A percentile compares a stretch with the other conserved stretches of the same genome.
Conservation (phyloP, 2,113 vertebrate genomes). For the Calidris pygmaea region DNA sequence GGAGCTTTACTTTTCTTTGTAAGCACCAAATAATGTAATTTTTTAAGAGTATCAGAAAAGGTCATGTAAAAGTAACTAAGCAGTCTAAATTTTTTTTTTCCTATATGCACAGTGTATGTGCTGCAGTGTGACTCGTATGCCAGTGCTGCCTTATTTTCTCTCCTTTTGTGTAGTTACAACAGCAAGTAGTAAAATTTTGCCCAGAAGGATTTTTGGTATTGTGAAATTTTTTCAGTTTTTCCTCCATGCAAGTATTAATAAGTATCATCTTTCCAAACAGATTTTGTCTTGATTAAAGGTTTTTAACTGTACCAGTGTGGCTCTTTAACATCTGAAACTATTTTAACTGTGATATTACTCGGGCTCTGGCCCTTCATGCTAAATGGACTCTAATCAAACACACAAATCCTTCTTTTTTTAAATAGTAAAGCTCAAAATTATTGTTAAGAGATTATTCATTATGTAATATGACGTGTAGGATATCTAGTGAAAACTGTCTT, state of each 20-base stretch:
- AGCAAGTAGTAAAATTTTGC: not conserved
- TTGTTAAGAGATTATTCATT: not conserved
- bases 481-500: not conserved
- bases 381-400: not conserved
- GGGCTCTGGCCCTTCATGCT: not conserved
- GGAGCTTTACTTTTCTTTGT: not conserved
- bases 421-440: not conserved
- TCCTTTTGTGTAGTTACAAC: not conserved
- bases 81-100: not conserved
- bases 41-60: not conserved
- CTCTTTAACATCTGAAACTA: not conserved
- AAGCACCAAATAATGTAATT: not conserved
- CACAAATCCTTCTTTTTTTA: not conserved
- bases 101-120: accelerated
- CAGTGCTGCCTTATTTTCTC: not conserved
- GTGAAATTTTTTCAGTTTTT: not conserved
- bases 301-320: not conserved
- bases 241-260: not conserved
- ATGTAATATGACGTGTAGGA: not conserved
- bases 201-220: not conserved
- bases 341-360: not conserved
- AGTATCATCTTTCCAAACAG: not conserved
- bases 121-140: not conserved
- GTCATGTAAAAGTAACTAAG: not conserved
- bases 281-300: not conserved